Conservation (phyloP, 2,888 invertebrate species). For the Adelognathus sp. region DNA sequence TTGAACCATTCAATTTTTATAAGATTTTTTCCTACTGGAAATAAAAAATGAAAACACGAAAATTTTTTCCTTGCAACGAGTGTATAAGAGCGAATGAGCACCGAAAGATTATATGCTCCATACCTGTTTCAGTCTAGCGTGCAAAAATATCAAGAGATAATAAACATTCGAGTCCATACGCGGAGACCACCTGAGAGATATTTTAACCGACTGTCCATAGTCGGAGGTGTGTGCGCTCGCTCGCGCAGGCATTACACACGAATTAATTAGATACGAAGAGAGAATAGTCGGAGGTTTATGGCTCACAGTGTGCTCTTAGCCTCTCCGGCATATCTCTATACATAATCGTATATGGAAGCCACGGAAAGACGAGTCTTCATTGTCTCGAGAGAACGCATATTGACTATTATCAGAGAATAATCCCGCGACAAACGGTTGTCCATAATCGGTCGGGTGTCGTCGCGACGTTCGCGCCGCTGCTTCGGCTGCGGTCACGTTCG, state of each 20-base stretch:
- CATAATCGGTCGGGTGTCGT: conserved; percentile 55
- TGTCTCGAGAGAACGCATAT: conserved; percentile 63
- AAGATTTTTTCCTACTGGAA: too few relatives aligned
- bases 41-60: too few relatives aligned
- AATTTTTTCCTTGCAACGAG: too few relatives aligned
- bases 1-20: too few relatives aligned
- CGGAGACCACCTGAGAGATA: not conserved
- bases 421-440: conserved; percentile 59
- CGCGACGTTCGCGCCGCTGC: conserved; percentile 37
- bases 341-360: conserved; percentile 47
- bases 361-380: conserved; percentile 55
- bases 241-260: not conserved
- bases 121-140: too few relatives aligned
- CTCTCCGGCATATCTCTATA: conserved; percentile 15
- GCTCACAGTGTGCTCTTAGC: conserved; percentile 1
- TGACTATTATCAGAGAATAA: conserved; percentile 64
- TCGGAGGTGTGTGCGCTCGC: not conserved
- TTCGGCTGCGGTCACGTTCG: conserved; percentile 61
- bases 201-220: conserved; percentile 14
- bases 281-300: conserved; percentile 22
- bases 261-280: conserved; percentile 24
- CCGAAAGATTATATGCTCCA: too few relatives aligned
- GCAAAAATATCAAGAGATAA: not conserved
- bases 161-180: not conserved
- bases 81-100: too few relatives aligned